Evolutionary conservation across 2,797 vertebrate genomes (phyloP), one percentile per base, ranked within the genome.

Genomic region (Macropodus opercularis): DNA sequence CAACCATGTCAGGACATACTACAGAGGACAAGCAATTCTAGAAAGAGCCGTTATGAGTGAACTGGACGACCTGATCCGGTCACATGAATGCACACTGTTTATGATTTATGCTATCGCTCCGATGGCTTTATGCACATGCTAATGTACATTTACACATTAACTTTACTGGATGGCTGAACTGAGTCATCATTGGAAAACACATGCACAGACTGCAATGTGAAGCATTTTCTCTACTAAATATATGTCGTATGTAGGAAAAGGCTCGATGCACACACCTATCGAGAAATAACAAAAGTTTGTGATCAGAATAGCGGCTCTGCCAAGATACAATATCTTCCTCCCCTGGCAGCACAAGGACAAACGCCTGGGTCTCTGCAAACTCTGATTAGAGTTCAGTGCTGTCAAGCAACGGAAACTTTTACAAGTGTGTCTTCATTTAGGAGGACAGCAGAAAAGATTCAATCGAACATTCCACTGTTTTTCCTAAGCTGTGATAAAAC

Each of bases 281-380:
- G 31, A 32, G 3, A 34, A 52, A 64, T 36, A 54, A 15, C 62
- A 17, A 41, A 49, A 3, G 49, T 2, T 0, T 23, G 41, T 40
- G 35, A 40, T 50, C 24, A 22, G 44, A 38, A 44, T 15, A 62
- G 23, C 51, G 29, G 26, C 55, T 49, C 18, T 64, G 65, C 63
- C 77, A 73, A 58, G 19, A 48, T 18, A 49, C 35, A 61, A 60
- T 26, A 44, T 14, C 18, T 27, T 34, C 14, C 13, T n/a, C 17
- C 59, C 22, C 14, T 5, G 44, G 43, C 15, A 54, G 23, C 41
- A 34, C 13, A 38, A 50, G 69, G 51, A 44, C 70, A 62, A 35
- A 39, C 24, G 31, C 26, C 18, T 29, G 10, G 7, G 8, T 34
- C 34, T 49, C 34, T 49, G 35, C 23, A 13, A 29, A 39, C 24